phyloP scores from a whole-genome alignment of 1,140 invertebrate species.

The Drosophila santomea region DNA sequence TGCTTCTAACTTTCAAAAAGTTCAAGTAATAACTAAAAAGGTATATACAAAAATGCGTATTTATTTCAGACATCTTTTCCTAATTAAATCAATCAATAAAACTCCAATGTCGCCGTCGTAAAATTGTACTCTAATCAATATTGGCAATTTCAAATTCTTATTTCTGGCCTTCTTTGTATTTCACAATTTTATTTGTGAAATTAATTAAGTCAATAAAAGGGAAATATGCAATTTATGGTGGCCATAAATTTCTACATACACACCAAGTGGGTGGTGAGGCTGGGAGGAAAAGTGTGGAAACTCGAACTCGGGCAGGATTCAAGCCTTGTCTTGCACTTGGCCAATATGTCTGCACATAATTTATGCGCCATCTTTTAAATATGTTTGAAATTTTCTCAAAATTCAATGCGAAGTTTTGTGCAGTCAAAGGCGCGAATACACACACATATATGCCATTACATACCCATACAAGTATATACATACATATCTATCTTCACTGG shows the following conservation, averaged over 20 bases:
- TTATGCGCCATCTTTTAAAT: slow-evolving; percentile 74
- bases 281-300: slow-evolving; percentile 6
- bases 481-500: background rate
- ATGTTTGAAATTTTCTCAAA: slow-evolving; percentile 35
- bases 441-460: too few relatives aligned
- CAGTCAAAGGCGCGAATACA: background rate
- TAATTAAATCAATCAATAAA: too few relatives aligned
- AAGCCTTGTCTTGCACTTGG: slow-evolving; percentile 47
- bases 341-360: slow-evolving; percentile 65
- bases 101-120: background rate
- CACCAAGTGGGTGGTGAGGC: slow-evolving; percentile 9
- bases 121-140: slow-evolving; percentile 7
- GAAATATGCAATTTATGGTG: slow-evolving; percentile 66
- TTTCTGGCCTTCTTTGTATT: slow-evolving; percentile 7
- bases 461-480: background rate
- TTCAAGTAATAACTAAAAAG: too few relatives aligned
- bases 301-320: slow-evolving; percentile 15
- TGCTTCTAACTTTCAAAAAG: too few relatives aligned
- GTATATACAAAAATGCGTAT: too few relatives aligned
- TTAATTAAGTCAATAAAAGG: slow-evolving; percentile 75
- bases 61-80: too few relatives aligned
- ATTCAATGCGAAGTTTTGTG: slow-evolving; percentile 39
- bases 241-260: slow-evolving; percentile 60
- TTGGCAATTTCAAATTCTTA: slow-evolving; percentile 6
- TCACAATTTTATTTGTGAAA: slow-evolving; percentile 66